Evolutionary conservation across 2,797 vertebrate species (phyloP).

Genomic region (Neosilurus mollespiculum): DNA sequence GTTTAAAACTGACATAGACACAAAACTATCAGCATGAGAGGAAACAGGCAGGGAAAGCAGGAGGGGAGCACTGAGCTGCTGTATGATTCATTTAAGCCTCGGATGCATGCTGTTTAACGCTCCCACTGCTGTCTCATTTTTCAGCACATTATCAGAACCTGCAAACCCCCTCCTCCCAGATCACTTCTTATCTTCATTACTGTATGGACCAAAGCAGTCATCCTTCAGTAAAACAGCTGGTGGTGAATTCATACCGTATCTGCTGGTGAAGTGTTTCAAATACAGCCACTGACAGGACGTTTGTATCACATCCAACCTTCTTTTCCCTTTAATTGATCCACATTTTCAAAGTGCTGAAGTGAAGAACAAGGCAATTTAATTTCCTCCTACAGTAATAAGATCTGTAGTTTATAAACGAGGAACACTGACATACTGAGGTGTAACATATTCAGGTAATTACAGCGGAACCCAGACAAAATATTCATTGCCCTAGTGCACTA

Average conservation of each 20-base stretch:
- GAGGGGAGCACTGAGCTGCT: constrained; percentile 29
- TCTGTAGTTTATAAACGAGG: constrained; percentile 29
- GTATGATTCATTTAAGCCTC: constrained; percentile 49
- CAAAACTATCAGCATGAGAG: constrained; percentile 50
- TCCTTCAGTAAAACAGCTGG: constrained; percentile 13
- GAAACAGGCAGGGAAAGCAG: constrained; percentile 24
- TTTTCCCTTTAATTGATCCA: constrained; percentile 48
- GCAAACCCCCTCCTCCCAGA: constrained; percentile 14
- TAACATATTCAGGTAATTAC: constrained; percentile 51
- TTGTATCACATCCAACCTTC: constrained; percentile 26
- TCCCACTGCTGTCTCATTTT: constrained; percentile 22
- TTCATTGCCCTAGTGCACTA: constrained; percentile 28
- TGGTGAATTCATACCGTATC: neutral
- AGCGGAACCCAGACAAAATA: constrained; percentile 27
- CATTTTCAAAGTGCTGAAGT: constrained; percentile 40
- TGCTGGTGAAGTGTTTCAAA: neutral
- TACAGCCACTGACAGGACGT: constrained; percentile 17
- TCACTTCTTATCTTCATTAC: constrained; percentile 53
- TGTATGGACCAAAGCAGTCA: neutral
- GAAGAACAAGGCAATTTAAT: constrained; percentile 52
- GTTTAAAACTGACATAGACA: constrained; percentile 49
- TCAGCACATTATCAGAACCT: constrained; percentile 42
- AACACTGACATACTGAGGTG: constrained; percentile 31
- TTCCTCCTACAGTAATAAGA: constrained; percentile 51
- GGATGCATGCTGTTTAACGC: constrained; percentile 48